Evolutionary conservation across 53 echinoderm and acorn worm species (phyloP).

Genomic region (Arbacia lixula): DNA sequence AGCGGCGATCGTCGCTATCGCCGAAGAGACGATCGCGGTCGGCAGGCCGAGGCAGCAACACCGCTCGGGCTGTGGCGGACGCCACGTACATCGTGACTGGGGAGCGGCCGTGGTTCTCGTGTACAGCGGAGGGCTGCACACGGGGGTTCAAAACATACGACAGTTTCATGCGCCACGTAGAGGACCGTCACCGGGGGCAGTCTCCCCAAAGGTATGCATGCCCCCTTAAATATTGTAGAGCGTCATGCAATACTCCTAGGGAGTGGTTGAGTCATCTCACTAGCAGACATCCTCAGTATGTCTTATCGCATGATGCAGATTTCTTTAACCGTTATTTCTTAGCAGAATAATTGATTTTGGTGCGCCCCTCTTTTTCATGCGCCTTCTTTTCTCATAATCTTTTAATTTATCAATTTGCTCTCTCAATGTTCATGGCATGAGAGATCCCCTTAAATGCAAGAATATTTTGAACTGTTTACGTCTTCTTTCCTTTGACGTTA

Average conservation of each 20-base stretch:
- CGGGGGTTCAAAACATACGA: background rate
- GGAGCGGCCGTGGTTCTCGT: constrained; percentile 5
- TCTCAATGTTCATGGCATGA: constrained; percentile 6
- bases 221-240: background rate
- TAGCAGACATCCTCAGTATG: background rate
- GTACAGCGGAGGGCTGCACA: background rate
- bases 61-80: background rate
- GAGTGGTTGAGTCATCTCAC: constrained; percentile 6
- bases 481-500: constrained; percentile 26
- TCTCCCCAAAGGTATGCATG: background rate
- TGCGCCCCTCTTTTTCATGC: too few relatives aligned
- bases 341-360: too few relatives aligned
- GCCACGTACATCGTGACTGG: background rate
- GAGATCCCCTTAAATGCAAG: background rate
- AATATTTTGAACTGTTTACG: background rate
- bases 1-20: background rate
- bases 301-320: background rate
- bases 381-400: background rate
- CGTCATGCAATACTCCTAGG: background rate
- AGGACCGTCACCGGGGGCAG: background rate
- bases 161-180: background rate
- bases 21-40: background rate
- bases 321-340: constrained; percentile 34
- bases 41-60: background rate
- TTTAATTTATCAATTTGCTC: background rate